Conservation (phyloP, 2,797 vertebrate genomes). For the Coracias cyanogaster region DNA sequence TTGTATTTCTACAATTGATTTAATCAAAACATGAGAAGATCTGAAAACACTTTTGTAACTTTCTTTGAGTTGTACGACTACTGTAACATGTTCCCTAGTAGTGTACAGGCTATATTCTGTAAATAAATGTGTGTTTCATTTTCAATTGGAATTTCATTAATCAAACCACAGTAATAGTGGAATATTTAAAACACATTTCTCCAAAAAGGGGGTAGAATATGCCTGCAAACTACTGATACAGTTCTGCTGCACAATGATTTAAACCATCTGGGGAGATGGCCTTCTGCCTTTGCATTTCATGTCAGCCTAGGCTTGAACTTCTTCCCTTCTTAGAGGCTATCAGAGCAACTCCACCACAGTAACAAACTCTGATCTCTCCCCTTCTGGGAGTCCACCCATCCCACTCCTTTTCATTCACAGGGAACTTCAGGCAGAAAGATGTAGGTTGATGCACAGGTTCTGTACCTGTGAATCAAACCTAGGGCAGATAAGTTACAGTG, state of each 20-base stretch:
- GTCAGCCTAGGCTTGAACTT: neutral
- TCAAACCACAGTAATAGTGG: conserved; percentile 43
- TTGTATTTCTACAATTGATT: conserved; percentile 20
- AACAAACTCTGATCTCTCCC: neutral
- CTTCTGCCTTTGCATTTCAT: neutral
- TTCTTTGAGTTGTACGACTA: conserved; percentile 4
- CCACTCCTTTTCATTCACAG: neutral
- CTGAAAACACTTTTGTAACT: conserved; percentile 19
- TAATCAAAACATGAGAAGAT: conserved; percentile 42
- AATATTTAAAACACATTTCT: conserved; percentile 66
- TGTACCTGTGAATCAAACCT: neutral
- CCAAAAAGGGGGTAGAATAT: neutral
- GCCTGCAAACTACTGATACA: conserved; percentile 19
- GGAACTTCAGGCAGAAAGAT: neutral
- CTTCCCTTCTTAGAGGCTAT: neutral
- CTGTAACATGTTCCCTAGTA: neutral
- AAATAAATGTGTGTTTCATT: conserved; percentile 68
- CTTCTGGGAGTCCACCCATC: neutral
- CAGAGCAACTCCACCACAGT: neutral
- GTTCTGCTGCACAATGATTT: neutral
- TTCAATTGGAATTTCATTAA: conserved; percentile 63
- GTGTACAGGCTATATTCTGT: neutral
- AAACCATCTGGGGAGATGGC: conserved; percentile 43
- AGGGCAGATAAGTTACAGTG: neutral
- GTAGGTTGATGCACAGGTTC: neutral